Conservation (phyloP, 2,888 invertebrate genomes). For the Allygus modestus region DNA sequence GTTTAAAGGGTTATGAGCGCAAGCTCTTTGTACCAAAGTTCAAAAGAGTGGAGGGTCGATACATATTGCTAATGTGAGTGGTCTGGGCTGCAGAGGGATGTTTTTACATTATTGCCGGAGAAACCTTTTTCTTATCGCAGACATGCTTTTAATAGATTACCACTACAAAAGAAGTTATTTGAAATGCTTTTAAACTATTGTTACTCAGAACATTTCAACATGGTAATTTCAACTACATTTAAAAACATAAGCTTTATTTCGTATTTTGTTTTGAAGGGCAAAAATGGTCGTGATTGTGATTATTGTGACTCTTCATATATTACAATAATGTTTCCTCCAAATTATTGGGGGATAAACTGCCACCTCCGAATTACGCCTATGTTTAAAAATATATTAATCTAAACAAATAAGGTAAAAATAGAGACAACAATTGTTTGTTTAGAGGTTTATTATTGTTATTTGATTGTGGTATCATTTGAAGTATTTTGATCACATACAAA, state of each 20-base stretch:
- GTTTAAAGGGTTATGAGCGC: neutral
- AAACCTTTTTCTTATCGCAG: constrained; percentile 27
- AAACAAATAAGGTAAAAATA: too few relatives aligned
- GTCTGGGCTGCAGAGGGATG: neutral
- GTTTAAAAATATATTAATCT: too few relatives aligned
- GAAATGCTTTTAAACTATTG: neutral
- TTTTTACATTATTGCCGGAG: constrained; percentile 35
- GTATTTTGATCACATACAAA: too few relatives aligned
- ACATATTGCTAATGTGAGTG: constrained; percentile 41
- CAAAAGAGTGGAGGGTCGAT: constrained; percentile 17
- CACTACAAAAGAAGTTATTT: neutral
- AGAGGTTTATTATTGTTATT: too few relatives aligned
- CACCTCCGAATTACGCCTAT: too few relatives aligned
- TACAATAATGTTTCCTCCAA: too few relatives aligned
- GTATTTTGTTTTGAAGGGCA: too few relatives aligned
- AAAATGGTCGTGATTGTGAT: too few relatives aligned
- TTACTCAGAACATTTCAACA: neutral
- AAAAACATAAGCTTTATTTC: neutral
- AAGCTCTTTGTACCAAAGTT: constrained; percentile 11
- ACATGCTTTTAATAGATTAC: constrained; percentile 32
- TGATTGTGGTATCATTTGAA: too few relatives aligned
- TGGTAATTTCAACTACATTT: neutral
- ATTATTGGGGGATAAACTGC: too few relatives aligned
- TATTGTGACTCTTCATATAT: too few relatives aligned
- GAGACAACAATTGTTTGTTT: too few relatives aligned